Conservation (phyloP, 2,113 vertebrate genomes). For the Neotragus pygmaeus region DNA sequence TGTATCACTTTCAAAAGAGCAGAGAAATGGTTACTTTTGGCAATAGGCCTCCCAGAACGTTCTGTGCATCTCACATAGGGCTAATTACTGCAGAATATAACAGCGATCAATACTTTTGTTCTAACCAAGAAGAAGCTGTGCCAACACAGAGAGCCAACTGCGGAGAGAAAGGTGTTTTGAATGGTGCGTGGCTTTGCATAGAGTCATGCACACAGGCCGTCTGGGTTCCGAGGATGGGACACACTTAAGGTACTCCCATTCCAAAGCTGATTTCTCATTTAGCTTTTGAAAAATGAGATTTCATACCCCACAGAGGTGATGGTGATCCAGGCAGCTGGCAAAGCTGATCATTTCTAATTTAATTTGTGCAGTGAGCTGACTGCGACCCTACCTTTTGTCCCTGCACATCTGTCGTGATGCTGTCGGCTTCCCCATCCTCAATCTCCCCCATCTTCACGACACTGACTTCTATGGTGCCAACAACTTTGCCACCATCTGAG, state of each 20-base stretch:
- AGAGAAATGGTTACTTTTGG: neutral
- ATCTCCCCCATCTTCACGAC: conserved; percentile 95
- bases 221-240: neutral
- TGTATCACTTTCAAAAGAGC: neutral
- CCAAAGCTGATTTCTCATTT: conserved; percentile 74
- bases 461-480: conserved; percentile 92
- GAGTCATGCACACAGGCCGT: neutral
- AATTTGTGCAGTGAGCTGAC: conserved; percentile 31
- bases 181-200: neutral
- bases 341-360: conserved; percentile 62
- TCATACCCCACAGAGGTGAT: conserved; percentile 70
- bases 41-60: neutral
- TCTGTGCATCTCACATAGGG: neutral
- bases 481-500: conserved; percentile 92
- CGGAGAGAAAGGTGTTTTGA: neutral
- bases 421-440: conserved; percentile 89
- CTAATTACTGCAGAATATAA: neutral
- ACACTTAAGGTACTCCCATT: neutral
- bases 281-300: conserved; percentile 71
- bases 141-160: neutral
- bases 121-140: neutral
- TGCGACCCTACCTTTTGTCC: conserved; percentile 86
- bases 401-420: conserved; percentile 85
- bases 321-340: conserved; percentile 51
- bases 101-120: conserved; percentile 4